phyloP scores from a whole-genome alignment of 1,140 invertebrate species.

The Danaus plexippus region DNA sequence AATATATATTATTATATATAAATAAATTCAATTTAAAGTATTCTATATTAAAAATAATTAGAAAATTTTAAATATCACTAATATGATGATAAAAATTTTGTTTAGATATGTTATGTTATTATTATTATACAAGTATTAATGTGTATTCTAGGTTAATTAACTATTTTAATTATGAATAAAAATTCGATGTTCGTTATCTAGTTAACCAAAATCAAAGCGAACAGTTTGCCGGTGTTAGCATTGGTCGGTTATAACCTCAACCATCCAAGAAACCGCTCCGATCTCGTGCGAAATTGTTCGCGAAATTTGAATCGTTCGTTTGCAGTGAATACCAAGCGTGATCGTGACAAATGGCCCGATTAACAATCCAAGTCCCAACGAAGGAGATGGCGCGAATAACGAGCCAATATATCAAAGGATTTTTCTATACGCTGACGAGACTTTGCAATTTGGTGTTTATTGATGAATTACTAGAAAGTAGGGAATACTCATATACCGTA shows the following conservation, averaged over 20 bases:
- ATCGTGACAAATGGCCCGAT: conserved; percentile 67
- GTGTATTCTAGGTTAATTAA: too few species aligned
- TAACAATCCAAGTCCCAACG: conserved; percentile 56
- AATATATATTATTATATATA: too few species aligned
- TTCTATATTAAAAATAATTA: too few species aligned
- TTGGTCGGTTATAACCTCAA: conserved; percentile 26
- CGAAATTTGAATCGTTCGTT: conserved; percentile 57
- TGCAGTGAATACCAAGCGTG: conserved; percentile 53
- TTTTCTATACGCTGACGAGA: conserved; percentile 56
- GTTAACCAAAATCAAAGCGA: not conserved
- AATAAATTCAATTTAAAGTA: too few species aligned
- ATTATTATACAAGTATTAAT: too few species aligned
- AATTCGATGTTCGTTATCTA: too few species aligned
- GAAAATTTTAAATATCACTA: too few species aligned
- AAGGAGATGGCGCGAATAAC: conserved; percentile 64
- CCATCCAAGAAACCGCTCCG: conserved; percentile 26
- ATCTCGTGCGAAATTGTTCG: conserved; percentile 49
- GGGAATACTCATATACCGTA: too few species aligned
- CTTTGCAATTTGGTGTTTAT: conserved; percentile 34
- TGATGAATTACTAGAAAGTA: conserved; percentile 14
- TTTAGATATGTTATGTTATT: too few species aligned
- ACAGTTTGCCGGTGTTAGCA: conserved; percentile 17
- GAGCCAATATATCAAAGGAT: conserved; percentile 68
- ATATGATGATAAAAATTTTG: too few species aligned
- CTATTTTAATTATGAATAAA: too few species aligned